phyloP scores from a whole-genome alignment of 2,888 invertebrate species.

The Dasysyrphus tricinctus region DNA sequence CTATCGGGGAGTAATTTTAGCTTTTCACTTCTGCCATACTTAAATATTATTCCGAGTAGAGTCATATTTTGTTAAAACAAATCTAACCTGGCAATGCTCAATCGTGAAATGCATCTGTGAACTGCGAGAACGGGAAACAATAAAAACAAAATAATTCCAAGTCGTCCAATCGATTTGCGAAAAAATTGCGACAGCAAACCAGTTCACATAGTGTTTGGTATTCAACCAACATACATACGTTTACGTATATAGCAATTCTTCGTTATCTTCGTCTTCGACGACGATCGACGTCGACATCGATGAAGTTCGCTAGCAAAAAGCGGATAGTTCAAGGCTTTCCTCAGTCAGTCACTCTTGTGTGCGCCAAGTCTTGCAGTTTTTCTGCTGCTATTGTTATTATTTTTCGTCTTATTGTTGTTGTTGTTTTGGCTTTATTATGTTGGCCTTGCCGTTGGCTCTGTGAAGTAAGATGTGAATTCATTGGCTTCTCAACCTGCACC shows the following conservation, averaged over 20 bases:
- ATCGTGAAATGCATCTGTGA: conserved; percentile 2
- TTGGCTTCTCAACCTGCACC: conserved; percentile 34
- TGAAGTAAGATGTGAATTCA: conserved; percentile 56
- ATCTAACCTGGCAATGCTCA: neutral
- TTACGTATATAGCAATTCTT: conserved; percentile 13
- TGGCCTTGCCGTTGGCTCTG: conserved; percentile 61
- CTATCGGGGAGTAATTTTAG: too few species aligned
- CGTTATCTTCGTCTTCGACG: conserved; percentile 4
- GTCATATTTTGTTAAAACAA: neutral
- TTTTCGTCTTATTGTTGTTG: conserved; percentile 19
- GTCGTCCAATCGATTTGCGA: conserved; percentile 30
- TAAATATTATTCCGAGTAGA: too few species aligned
- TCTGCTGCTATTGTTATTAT: conserved; percentile 35
- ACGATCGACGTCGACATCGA: conserved; percentile 4
- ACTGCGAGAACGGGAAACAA: conserved; percentile 26
- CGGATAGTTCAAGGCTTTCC: conserved; percentile 69
- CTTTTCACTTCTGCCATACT: too few species aligned
- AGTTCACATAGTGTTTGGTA: conserved; percentile 41
- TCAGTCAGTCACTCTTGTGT: conserved; percentile 48
- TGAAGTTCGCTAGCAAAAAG: conserved; percentile 18
- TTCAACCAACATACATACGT: conserved; percentile 6
- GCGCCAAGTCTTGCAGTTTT: conserved; percentile 35
- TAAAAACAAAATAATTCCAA: conserved; percentile 7
- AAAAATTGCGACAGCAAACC: conserved; percentile 57
- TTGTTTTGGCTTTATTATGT: conserved; percentile 31